Percentiles rank a stretch among this genome's conserved stretches.
These are phyloP conservation scores for Rhynchophorus ferrugineus DNA, from an alignment of 1,140 invertebrate species.

Conservation along the genomic window DNA sequence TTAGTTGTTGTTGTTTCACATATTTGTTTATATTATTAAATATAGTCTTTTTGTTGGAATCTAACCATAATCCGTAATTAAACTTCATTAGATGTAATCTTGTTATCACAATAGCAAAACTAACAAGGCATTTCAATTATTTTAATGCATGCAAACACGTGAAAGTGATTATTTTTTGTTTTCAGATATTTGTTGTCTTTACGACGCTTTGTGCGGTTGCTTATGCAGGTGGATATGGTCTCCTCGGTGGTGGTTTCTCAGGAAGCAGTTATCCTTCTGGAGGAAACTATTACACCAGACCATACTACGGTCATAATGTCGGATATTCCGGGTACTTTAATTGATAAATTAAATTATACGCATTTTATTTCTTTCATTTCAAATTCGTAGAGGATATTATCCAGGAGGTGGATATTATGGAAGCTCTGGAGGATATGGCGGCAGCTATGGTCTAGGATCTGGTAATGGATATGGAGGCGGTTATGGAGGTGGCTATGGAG, in stretches of 20 bases:
- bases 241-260: not conserved
- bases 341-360: not conserved
- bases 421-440: not conserved
- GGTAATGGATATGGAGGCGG: not conserved
- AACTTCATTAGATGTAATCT: too few species aligned
- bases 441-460: not conserved
- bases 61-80: too few species aligned
- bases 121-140: too few species aligned
- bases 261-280: not conserved
- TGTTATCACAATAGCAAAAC: too few species aligned
- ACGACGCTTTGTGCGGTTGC: not conserved
- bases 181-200: not conserved
- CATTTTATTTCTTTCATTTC: not conserved
- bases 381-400: not conserved
- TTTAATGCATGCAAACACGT: too few species aligned
- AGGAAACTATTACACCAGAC: not conserved
- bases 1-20: too few species aligned
- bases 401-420: constrained; percentile 6
- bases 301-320: not conserved
- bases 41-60: too few species aligned
- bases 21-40: too few species aligned
- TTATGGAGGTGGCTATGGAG: not conserved
- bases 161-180: too few species aligned
- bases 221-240: not conserved
- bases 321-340: not conserved